Conservation (phyloP, 1,140 invertebrate species). For the Phthorimaea operculella region DNA sequence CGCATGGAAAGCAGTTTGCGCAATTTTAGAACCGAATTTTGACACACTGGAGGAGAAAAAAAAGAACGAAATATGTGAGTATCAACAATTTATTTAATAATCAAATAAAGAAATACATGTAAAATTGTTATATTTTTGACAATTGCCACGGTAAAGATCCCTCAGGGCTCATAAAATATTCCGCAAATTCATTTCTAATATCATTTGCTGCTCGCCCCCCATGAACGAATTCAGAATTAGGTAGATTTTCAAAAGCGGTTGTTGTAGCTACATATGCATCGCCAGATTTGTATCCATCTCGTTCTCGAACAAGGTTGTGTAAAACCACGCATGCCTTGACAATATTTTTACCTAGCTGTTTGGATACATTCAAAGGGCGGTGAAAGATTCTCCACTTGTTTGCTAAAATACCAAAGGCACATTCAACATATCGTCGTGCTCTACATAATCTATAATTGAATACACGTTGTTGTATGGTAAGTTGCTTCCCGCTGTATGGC, state of each 20-base stretch:
- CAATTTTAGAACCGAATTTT: no score
- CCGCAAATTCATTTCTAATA: conserved; percentile 21
- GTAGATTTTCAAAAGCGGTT: no score
- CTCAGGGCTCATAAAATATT: conserved; percentile 20
- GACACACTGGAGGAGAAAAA: no score
- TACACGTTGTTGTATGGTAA: conserved; percentile 30
- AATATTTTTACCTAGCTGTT: conserved; percentile 27
- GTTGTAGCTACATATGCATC: no score
- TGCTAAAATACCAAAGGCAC: conserved; percentile 55
- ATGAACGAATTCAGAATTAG: conserved; percentile 3
- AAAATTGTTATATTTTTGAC: background rate
- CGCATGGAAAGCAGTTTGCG: no score
- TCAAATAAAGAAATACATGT: background rate
- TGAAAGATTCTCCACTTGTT: conserved; percentile 52
- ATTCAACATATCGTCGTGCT: conserved; percentile 50
- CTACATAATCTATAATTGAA: conserved; percentile 52
- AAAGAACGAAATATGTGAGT: no score
- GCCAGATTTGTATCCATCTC: background rate
- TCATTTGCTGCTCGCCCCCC: conserved; percentile 18
- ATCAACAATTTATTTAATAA: no score
- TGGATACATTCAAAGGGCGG: conserved; percentile 25
- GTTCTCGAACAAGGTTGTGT: conserved; percentile 12
- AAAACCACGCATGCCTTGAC: conserved; percentile 27
- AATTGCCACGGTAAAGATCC: conserved; percentile 19
- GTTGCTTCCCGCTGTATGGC: conserved; percentile 35